Conservation (phyloP, 2,113 vertebrate species). For the Sphaerodactylus townsendi region DNA sequence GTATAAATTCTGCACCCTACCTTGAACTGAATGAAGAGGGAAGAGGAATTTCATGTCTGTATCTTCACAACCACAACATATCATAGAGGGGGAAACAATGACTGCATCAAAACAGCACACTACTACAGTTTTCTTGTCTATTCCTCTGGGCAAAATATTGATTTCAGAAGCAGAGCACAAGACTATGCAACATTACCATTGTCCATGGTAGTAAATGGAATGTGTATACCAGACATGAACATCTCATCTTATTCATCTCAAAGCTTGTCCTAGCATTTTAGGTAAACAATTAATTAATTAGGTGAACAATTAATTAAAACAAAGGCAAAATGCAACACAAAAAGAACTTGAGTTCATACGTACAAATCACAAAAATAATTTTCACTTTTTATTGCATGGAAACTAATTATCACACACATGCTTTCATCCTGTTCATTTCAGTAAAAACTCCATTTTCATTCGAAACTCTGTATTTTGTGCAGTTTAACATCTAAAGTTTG, state of each 20-base stretch:
- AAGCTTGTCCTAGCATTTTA: constrained; percentile 54
- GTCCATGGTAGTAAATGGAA: constrained; percentile 21
- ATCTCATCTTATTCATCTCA: constrained; percentile 44
- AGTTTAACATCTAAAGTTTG: constrained; percentile 56
- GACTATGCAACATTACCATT: constrained; percentile 33
- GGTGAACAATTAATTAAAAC: constrained; percentile 60
- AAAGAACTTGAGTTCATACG: constrained; percentile 49
- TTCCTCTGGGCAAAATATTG: background rate
- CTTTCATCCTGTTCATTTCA: constrained; percentile 49
- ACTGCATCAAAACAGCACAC: background rate
- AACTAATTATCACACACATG: constrained; percentile 42
- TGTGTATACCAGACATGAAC: constrained; percentile 40
- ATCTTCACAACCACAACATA: background rate
- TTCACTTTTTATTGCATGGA: constrained; percentile 56
- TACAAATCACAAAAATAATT: constrained; percentile 44
- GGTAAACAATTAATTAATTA: constrained; percentile 40
- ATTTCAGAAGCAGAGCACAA: constrained; percentile 33
- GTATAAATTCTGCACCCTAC: background rate
- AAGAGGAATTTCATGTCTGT: too few species aligned
- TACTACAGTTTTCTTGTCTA: background rate
- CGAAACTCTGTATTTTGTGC: constrained; percentile 54
- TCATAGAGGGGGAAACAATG: background rate
- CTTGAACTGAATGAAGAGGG: too few species aligned
- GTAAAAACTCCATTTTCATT: constrained; percentile 53
- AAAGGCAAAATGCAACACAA: constrained; percentile 38